Percentiles rank a stretch among this genome's conserved stretches.
phyloP scores from a whole-genome alignment of 2,797 vertebrate species.

The Hephaestus fuliginosus region DNA sequence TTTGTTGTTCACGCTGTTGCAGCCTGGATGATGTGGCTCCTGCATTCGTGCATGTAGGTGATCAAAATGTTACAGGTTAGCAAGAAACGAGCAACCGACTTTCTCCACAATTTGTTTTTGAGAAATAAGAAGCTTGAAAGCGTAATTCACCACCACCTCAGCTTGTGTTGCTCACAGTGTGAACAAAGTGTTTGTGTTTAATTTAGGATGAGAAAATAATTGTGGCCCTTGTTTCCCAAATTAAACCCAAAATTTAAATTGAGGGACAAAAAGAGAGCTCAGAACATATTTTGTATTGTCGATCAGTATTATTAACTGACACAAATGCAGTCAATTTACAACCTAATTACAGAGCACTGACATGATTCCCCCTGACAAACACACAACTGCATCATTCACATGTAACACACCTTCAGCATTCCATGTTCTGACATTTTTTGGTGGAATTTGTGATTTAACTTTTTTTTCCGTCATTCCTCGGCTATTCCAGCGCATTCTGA shows the following conservation, averaged over 20 bases:
- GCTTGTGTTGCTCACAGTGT: slow-evolving; percentile 43
- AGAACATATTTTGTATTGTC: neutral
- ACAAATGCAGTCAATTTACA: neutral
- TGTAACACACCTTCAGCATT: slow-evolving; percentile 48
- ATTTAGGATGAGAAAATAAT: slow-evolving; percentile 8
- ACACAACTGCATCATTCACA: slow-evolving; percentile 25
- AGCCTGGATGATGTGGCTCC: slow-evolving; percentile 6
- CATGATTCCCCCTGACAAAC: neutral
- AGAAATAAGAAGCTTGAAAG: slow-evolving; percentile 25
- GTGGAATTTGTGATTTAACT: slow-evolving; percentile 52
- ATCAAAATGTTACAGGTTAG: slow-evolving; percentile 4
- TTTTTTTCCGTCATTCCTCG: slow-evolving; percentile 54
- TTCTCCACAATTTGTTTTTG: slow-evolving; percentile 14
- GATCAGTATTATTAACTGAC: slow-evolving; percentile 3
- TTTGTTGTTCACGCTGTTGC: slow-evolving; percentile 55
- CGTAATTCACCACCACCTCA: slow-evolving; percentile 7
- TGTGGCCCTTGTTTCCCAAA: neutral
- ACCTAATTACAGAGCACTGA: neutral
- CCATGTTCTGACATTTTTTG: slow-evolving; percentile 28
- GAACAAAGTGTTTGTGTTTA: slow-evolving; percentile 47
- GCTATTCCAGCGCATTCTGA: slow-evolving; percentile 49
- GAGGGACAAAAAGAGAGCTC: neutral
- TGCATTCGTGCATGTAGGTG: neutral
- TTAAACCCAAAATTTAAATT: neutral
- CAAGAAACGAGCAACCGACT: neutral